Base-by-base conservation (phyloP, 2,888 invertebrate species). In the Drosophila prolongata region DNA sequence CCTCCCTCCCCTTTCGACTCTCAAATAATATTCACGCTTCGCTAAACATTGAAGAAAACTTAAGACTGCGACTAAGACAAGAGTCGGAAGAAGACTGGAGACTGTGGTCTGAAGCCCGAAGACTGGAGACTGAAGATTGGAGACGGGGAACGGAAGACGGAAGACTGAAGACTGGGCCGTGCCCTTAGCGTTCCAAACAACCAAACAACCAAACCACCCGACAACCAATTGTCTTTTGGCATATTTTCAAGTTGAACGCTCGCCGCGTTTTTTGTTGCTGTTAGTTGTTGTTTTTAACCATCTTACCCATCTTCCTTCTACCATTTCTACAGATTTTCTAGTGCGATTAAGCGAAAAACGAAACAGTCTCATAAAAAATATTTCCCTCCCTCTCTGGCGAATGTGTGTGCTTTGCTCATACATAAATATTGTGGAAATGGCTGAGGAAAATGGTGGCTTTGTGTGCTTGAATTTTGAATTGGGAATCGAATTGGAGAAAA, bases 161-260 rank as follows among this genome's bases (percentile, higher is more conserved):
- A 14, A 47, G 38, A n/a, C n/a, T n/a, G n/a, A n/a, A n/a, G n/a
- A 57, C 69, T 67, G 62, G 58, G 75, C 46, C 60, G 78, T 83
- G 83, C 79, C 80, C 79, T 83, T 75, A 72, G 77, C 76, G 82
- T 70, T 76, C 74, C 79, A 40, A 56, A 60, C 38, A 52, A 43
- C 62, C 71, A 64, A 56, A 56, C 50, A 60, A 42, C 46, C 56
- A 24, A 71, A 80, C 72, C 13, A 44, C 13, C 44, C 77, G 62
- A 73, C 79, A 74, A 79, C 87, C 87, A 86, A 88, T 88, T 88
- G 88, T 89, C 87, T 88, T 87, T 89, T 86, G 86, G 83, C 81
- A 86, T 80, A 88, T 86, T 82, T 86, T 82, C 78, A 87, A 87
- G 85, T 87, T 85, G 87, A 85, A 85, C 84, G 81, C 85, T 85